phyloP scores from a whole-genome alignment of 2,888 invertebrate species.

The Punctoribates punctum region DNA sequence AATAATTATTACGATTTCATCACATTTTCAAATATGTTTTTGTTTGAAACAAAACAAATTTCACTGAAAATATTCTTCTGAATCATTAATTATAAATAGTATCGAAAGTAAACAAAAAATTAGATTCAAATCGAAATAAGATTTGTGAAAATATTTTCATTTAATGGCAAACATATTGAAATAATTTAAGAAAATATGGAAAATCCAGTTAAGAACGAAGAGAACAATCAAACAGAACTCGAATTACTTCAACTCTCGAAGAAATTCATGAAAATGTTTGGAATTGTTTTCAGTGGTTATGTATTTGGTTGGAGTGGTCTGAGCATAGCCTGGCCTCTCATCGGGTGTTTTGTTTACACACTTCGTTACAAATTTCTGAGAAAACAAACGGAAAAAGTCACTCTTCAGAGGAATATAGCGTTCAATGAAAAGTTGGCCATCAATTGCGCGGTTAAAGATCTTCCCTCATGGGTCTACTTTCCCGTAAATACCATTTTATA shows the following conservation, averaged over 20 bases:
- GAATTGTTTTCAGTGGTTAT: conserved; percentile 22
- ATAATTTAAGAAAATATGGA: conserved; percentile 1
- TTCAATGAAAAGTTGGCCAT: conserved; percentile 74
- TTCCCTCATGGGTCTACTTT: conserved; percentile 94
- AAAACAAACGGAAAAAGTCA: conserved; percentile 43
- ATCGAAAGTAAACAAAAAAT: background rate
- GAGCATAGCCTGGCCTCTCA: conserved; percentile 42
- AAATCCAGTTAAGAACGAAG: background rate
- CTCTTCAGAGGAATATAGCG: conserved; percentile 44
- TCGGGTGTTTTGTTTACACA: conserved; percentile 46
- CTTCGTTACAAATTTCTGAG: conserved; percentile 44
- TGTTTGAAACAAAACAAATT: too few species aligned
- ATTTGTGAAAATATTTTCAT: background rate
- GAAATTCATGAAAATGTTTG: conserved; percentile 26
- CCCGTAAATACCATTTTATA: conserved; percentile 56
- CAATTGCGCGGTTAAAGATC: conserved; percentile 77
- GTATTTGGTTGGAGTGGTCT: conserved; percentile 30
- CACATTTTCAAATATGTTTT: too few species aligned
- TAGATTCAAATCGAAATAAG: background rate
- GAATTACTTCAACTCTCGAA: conserved; percentile 18
- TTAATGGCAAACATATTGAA: background rate
- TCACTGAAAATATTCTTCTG: too few species aligned
- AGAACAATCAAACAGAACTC: background rate
- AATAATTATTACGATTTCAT: too few species aligned
- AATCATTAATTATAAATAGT: too few species aligned